Conservation (phyloP, 1,140 invertebrate genomes). For the Orius laevigatus region DNA sequence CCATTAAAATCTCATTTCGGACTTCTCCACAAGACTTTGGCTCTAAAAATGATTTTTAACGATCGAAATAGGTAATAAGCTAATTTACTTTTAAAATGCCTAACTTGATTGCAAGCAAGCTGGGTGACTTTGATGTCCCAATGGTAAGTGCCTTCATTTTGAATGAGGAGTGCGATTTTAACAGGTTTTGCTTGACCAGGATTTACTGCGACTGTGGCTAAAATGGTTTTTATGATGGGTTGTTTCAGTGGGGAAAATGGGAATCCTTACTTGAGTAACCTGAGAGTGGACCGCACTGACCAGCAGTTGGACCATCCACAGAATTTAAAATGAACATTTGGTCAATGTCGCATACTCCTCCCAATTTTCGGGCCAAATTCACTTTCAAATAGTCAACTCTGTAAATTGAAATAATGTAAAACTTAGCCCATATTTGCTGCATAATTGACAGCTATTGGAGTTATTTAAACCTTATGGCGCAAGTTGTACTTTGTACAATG, state of each 20-base stretch:
- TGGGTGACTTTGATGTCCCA: conserved; percentile 27
- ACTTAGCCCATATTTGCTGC: background rate
- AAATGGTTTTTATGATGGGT: conserved; percentile 7
- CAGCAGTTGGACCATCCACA: conserved; percentile 26
- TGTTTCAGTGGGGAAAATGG: background rate
- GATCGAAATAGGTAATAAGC: conserved; percentile 5
- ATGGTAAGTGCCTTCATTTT: conserved; percentile 25
- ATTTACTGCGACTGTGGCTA: conserved; percentile 26
- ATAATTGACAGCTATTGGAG: background rate
- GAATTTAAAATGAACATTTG: conserved; percentile 28
- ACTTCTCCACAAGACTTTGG: conserved; percentile 12
- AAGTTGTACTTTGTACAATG: conserved; percentile 23
- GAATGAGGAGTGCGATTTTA: conserved; percentile 25
- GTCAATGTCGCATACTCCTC: conserved; percentile 28
- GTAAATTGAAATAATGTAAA: background rate
- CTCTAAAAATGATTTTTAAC: conserved; percentile 2
- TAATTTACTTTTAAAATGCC: conserved; percentile 21
- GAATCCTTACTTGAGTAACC: conserved; percentile 26
- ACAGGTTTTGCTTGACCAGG: conserved; percentile 25
- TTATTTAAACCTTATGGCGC: conserved; percentile 24
- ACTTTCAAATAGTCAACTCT: conserved; percentile 26
- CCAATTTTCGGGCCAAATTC: conserved; percentile 25
- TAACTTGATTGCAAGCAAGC: conserved; percentile 23
- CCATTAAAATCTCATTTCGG: conserved; percentile 8
- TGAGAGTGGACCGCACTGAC: conserved; percentile 26